A percentile compares a stretch with the other conserved stretches of the same genome.
These are phyloP conservation scores for Lycophotia porphyrea DNA, from an alignment of 2,888 invertebrate genomes.

Conservation along the genomic window DNA sequence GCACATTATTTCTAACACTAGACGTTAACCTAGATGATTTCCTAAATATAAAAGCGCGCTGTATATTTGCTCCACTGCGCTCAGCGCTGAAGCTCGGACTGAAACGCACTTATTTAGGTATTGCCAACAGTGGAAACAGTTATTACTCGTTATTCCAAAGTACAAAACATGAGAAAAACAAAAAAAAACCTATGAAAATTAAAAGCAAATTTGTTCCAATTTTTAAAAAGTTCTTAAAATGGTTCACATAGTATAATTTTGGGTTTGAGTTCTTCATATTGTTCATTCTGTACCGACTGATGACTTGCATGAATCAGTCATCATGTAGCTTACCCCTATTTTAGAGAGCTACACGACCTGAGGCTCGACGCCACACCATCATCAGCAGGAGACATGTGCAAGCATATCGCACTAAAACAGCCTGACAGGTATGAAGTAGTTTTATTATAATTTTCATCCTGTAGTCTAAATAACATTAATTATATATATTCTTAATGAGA, in stretches of 20 bases:
- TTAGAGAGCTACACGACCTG: conserved; percentile 45
- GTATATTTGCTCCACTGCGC: not conserved
- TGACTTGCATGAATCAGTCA: conserved; percentile 46
- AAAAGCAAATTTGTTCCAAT: not conserved
- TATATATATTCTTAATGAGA: not conserved
- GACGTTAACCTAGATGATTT: not conserved
- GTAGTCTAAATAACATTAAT: not conserved
- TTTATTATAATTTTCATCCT: conserved; percentile 1
- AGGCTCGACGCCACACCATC: conserved; percentile 34
- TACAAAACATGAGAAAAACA: not conserved
- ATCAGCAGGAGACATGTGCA: conserved; percentile 15
- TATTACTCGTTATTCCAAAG: not conserved
- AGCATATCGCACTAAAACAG: conserved; percentile 17
- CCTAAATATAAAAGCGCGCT: not conserved
- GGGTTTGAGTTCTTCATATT: not conserved
- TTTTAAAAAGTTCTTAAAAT: not conserved
- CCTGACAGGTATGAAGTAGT: conserved; percentile 37
- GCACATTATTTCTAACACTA: not conserved
- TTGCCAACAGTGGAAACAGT: not conserved
- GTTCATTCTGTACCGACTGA: not conserved
- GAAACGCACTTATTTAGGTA: not conserved
- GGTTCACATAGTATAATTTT: not conserved
- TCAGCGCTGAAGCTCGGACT: not conserved
- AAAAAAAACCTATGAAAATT: not conserved
- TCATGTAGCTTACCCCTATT: conserved; percentile 38